Conservation (phyloP, 2,888 invertebrate genomes). For the Ashinkailepas kermadecensis region DNA sequence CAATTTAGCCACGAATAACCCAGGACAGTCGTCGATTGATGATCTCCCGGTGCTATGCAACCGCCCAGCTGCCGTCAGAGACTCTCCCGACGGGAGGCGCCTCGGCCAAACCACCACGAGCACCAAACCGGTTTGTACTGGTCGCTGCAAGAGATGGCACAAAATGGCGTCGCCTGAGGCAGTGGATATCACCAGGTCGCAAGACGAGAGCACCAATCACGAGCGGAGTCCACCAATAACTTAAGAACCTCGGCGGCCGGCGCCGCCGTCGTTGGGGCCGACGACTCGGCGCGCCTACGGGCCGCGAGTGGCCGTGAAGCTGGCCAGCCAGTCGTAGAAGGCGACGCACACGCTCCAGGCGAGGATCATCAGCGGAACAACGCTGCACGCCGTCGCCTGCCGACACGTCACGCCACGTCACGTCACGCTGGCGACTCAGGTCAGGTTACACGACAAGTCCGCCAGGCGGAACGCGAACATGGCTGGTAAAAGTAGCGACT, state of each 20-base stretch:
- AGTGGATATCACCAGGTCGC: not conserved
- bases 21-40: not conserved
- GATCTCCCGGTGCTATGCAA: not conserved
- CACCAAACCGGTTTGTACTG: not conserved
- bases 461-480: too few relatives aligned
- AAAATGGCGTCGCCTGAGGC: not conserved
- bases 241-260: not conserved
- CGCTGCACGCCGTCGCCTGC: conserved; percentile 36
- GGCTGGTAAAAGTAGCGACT: too few relatives aligned
- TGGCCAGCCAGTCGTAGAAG: conserved; percentile 13
- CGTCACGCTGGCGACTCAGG: too few relatives aligned
- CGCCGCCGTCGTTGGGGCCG: too few relatives aligned
- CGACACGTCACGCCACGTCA: too few relatives aligned
- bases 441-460: too few relatives aligned
- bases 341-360: conserved; percentile 2
- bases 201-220: not conserved
- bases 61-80: not conserved
- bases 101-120: not conserved
- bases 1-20: not conserved
- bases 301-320: not conserved
- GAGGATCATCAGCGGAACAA: conserved; percentile 36
- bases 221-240: not conserved
- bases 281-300: not conserved
- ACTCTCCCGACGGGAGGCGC: not conserved
- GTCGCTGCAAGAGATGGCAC: conserved; percentile 1